These are phyloP conservation scores for Peromyscus eremicus DNA, from an alignment of 2,797 vertebrate genomes.

Conservation along the genomic window DNA sequence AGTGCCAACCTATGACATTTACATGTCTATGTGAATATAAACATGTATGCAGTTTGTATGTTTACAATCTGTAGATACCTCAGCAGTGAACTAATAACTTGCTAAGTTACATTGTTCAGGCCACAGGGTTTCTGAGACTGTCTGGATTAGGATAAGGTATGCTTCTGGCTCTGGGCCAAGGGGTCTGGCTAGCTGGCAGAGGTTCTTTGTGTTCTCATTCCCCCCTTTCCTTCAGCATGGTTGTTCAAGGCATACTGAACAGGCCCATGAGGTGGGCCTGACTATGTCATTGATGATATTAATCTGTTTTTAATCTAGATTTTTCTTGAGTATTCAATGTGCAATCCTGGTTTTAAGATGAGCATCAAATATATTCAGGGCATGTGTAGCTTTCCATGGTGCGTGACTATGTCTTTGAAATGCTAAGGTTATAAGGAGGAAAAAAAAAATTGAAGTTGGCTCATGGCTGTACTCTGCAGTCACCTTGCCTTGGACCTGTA, in stretches of 20 bases:
- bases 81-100: not conserved
- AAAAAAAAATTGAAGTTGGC: not conserved
- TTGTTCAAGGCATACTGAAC: not conserved
- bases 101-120: not conserved
- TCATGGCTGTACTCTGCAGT: not conserved
- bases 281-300: not conserved
- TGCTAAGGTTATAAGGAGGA: not conserved
- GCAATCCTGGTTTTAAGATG: not conserved
- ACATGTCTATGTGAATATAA: not conserved
- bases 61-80: not conserved
- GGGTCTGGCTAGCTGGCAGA: not conserved
- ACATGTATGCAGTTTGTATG: too few relatives aligned
- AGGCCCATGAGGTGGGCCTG: not conserved
- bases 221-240: accelerated
- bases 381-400: not conserved
- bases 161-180: too few relatives aligned
- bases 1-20: not conserved
- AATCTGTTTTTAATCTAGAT: not conserved
- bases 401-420: not conserved
- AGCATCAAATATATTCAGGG: not conserved
- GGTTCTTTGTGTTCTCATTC: not conserved
- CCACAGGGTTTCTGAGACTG: not conserved
- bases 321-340: not conserved
- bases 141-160: not conserved
- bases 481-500: not conserved